These are phyloP conservation scores for Hemicentrotus pulcherrimus DNA, from an alignment of 35 echinoderm and acorn worm genomes.

Conservation along the genomic window DNA sequence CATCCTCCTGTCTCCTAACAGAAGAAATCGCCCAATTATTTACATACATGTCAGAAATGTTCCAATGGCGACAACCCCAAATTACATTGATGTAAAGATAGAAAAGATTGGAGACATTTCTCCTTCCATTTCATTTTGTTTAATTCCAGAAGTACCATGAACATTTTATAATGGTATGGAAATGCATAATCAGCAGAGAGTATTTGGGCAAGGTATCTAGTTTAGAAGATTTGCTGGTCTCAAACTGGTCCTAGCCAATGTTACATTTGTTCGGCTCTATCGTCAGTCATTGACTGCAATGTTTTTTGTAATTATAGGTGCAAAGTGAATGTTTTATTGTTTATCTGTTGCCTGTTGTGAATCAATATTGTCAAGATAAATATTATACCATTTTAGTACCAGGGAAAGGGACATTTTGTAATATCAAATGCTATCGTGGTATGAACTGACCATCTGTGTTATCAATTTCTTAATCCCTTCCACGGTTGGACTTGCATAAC, in stretches of 20 bases:
- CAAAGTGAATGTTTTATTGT: no score
- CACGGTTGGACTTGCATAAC: no score
- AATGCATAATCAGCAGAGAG: background rate
- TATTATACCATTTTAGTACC: no score
- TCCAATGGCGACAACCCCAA: background rate
- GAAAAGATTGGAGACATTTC: background rate
- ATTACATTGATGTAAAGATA: background rate
- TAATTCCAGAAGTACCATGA: background rate
- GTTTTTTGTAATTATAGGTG: background rate
- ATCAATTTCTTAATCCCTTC: no score
- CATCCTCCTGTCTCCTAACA: no score
- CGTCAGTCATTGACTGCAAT: background rate
- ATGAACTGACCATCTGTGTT: no score
- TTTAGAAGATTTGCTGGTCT: background rate
- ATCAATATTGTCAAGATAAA: no score
- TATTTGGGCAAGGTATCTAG: background rate
- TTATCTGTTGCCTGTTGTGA: no score
- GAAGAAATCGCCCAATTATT: background rate
- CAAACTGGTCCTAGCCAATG: background rate
- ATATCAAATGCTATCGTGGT: no score
- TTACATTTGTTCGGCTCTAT: no score
- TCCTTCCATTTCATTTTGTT: conserved; percentile 2
- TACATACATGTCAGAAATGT: background rate
- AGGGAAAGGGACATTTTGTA: no score
- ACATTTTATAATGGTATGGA: background rate